Percentiles rank a stretch among this genome's conserved stretches.
These are phyloP conservation scores for Gobiocypris rarus DNA, from an alignment of 2,113 vertebrate species.

Conservation along the genomic window DNA sequence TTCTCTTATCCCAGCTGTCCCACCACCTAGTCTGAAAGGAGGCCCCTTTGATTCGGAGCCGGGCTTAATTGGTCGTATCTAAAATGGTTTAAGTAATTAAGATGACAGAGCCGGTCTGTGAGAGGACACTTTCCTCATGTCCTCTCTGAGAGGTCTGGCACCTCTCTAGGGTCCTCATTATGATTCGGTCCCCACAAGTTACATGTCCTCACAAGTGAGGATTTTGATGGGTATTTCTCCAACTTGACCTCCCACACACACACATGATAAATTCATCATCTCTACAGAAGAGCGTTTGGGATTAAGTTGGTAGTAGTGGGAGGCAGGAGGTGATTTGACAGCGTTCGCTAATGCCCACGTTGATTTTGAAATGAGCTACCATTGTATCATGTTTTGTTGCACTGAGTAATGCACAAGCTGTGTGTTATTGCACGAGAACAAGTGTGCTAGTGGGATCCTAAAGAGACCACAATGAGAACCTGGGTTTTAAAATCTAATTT, in stretches of 20 bases:
- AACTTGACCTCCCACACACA: constrained; percentile 42
- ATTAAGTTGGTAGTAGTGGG: constrained; percentile 43
- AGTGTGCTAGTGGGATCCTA: background rate
- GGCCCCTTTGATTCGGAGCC: constrained; percentile 48
- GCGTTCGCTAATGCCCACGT: constrained; percentile 35
- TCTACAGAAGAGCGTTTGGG: constrained; percentile 19
- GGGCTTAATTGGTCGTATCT: constrained; percentile 60
- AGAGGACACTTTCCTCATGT: constrained; percentile 47
- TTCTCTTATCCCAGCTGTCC: constrained; percentile 52
- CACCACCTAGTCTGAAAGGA: constrained; percentile 42
- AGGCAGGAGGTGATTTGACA: constrained; percentile 49
- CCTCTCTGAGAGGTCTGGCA: constrained; percentile 41
- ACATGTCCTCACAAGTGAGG: constrained; percentile 30
- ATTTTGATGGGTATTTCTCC: constrained; percentile 31
- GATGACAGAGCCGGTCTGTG: constrained; percentile 45
- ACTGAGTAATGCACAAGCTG: background rate
- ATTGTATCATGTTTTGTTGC: constrained; percentile 42
- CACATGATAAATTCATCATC: constrained; percentile 34
- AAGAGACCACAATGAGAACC: background rate
- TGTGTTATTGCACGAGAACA: background rate
- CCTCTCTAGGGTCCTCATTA: constrained; percentile 41
- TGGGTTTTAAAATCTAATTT: background rate
- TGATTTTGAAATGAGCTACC: constrained; percentile 39
- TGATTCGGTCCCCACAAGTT: constrained; percentile 34
- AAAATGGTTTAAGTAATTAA: constrained; percentile 63